Base-by-base conservation (phyloP, 2,113 vertebrate genomes). In the Apodemus sylvaticus region DNA sequence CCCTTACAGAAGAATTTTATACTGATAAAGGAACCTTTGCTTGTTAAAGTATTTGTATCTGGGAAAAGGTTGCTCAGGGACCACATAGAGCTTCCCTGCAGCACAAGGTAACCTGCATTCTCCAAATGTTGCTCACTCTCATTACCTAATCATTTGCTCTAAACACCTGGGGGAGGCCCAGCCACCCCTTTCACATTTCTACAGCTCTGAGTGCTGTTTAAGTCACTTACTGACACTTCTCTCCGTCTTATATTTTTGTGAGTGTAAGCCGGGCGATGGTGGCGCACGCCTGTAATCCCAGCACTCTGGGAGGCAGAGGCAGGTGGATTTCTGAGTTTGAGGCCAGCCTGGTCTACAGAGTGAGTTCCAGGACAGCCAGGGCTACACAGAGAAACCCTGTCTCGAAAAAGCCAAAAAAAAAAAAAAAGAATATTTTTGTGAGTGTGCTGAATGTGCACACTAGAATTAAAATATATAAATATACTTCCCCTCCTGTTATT, bases 141-240 rank as follows among this genome's bases (percentile, higher is more conserved):
- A 34, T 24, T 7, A 3, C 22, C 11, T 26, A 36, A 45, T 5
- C 53, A 60, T 60, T 68, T 60, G 6, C 31, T 16, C 29, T 26
- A 2, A 36, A 1, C 10, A 9, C 10, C 31, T n/a, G 1, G 1
- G 31, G 22, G 29, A 78, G 5, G 3, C 29, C 26, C 2, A 3
- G 22, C 22, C 24, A 48, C 13, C 24, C 6, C 14, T 14, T 48
- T 19, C 42, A 71, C 13, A 10, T 71, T 39, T 60, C 24, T 26
- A n/a, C 29, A 51, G 12, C 14, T 51, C 24, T 76, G 77, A 8
- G 45, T 77, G 3, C 2, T 71, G 24, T 8, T 16, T 39, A 58
- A 86, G 24, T n/a, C 62, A 51, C 22, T 31, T 17, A 13, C 8
- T 58, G 10, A 36, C 11, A 13, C 34, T 70, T 51, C 51, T 86